Evolutionary conservation across 1,140 invertebrate genomes (phyloP).

Genomic region (Drosophila nikananu): DNA sequence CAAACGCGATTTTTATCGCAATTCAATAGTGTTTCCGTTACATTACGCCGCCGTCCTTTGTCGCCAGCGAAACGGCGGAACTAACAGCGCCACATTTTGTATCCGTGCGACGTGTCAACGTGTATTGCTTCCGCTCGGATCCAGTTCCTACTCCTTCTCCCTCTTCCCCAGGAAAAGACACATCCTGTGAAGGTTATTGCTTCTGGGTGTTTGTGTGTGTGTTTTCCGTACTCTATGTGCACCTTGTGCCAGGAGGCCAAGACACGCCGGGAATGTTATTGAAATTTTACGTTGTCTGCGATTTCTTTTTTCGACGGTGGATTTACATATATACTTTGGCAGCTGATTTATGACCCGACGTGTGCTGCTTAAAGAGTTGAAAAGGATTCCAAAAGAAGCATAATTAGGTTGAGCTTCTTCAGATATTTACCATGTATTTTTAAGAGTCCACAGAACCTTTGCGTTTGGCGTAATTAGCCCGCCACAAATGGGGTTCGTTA

Average conservation of each 20-base stretch:
- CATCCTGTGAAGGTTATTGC: slow-evolving; percentile 27
- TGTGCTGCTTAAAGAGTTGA: slow-evolving; percentile 20
- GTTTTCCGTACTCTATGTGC: slow-evolving; percentile 27
- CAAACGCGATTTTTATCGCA: slow-evolving; percentile 83
- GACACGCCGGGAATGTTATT: slow-evolving; percentile 60
- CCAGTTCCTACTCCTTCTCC: slow-evolving; percentile 39
- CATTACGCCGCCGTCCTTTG: slow-evolving; percentile 73
- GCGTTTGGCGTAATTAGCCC: slow-evolving; percentile 55
- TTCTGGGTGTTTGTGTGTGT: slow-evolving; percentile 35
- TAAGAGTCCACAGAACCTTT: background rate
- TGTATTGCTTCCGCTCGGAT: slow-evolving; percentile 76
- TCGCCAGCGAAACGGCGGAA: slow-evolving; percentile 66
- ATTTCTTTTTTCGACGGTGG: slow-evolving; percentile 52
- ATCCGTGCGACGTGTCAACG: slow-evolving; percentile 81
- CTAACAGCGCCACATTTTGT: slow-evolving; percentile 80
- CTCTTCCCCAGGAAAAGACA: slow-evolving; percentile 2
- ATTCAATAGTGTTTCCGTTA: slow-evolving; percentile 83
- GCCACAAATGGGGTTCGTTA: slow-evolving; percentile 63
- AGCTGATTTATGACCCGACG: slow-evolving; percentile 66
- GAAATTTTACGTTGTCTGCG: slow-evolving; percentile 81
- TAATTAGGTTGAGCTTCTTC: slow-evolving; percentile 52
- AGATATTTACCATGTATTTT: background rate
- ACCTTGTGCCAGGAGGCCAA: slow-evolving; percentile 47
- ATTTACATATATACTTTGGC: slow-evolving; percentile 65
- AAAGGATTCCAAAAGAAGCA: slow-evolving; percentile 5